Conservation (phyloP, 2,888 invertebrate genomes). For the Ypsolopha scabrella region DNA sequence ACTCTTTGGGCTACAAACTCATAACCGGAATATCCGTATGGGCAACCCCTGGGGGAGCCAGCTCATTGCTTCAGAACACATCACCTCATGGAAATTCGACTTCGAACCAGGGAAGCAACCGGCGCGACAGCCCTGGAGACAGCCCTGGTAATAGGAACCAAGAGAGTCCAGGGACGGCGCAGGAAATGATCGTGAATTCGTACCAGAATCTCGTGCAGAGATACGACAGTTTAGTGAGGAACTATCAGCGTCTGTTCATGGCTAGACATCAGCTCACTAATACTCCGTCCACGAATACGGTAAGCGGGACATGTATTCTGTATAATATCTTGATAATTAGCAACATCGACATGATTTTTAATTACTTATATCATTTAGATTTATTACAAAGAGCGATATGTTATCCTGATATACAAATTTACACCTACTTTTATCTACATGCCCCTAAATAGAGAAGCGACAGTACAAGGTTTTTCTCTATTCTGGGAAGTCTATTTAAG, state of each 20-base stretch:
- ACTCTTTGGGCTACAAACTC: constrained; percentile 81
- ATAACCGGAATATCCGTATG: constrained; percentile 83
- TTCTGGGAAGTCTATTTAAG: too few species aligned
- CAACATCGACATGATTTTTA: too few species aligned
- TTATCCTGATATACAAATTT: too few species aligned
- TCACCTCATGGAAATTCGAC: constrained; percentile 20
- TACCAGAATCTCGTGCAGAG: constrained; percentile 62
- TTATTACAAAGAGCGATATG: too few species aligned
- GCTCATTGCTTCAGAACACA: constrained; percentile 28
- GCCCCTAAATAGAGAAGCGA: too few species aligned
- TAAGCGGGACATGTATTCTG: constrained; percentile 16
- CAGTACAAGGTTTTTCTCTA: too few species aligned
- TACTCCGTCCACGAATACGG: constrained; percentile 51
- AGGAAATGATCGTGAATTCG: constrained; percentile 58
- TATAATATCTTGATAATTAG: too few species aligned
- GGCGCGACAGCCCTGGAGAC: constrained; percentile 32
- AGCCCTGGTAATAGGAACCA: constrained; percentile 24
- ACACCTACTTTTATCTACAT: too few species aligned
- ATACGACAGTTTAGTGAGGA: constrained; percentile 62
- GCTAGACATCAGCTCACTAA: constrained; percentile 52
- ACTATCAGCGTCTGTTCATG: constrained; percentile 61
- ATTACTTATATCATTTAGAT: too few species aligned
- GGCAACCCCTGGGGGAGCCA: constrained; percentile 24
- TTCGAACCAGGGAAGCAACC: constrained; percentile 29
- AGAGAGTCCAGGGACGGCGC: constrained; percentile 34